A percentile compares a stretch with the other conserved stretches of the same genome.
Conservation (phyloP, 2,888 invertebrate genomes). For the Blastobasis adustella region DNA sequence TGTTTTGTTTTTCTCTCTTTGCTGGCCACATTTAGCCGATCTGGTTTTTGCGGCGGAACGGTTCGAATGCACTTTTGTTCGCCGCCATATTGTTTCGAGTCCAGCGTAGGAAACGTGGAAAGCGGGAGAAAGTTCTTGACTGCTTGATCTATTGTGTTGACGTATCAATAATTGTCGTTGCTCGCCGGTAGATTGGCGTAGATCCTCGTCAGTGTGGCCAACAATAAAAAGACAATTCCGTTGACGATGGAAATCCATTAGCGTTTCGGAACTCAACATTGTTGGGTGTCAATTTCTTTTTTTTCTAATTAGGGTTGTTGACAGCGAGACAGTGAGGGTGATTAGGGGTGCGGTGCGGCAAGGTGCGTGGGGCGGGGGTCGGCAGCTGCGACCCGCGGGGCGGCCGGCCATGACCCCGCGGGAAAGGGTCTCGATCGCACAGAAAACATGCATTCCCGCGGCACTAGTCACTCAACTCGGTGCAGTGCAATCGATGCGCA, state of each 20-base stretch:
- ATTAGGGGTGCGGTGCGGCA: conserved; percentile 43
- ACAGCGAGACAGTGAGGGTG: conserved; percentile 52
- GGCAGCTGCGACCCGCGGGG: conserved; percentile 47
- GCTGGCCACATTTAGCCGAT: conserved; percentile 58
- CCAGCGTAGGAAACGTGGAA: conserved; percentile 31
- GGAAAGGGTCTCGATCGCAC: conserved; percentile 20
- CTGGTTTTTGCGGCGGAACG: conserved; percentile 59
- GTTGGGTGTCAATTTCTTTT: conserved; percentile 21
- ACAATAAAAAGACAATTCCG: too few species aligned
- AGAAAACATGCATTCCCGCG: conserved; percentile 29
- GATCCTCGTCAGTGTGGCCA: conserved; percentile 10
- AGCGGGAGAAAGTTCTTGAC: conserved; percentile 45
- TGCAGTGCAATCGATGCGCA: conserved; percentile 18
- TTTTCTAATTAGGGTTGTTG: conserved; percentile 33
- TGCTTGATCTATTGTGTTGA: conserved; percentile 26
- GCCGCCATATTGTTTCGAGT: conserved; percentile 55
- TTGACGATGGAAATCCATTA: too few species aligned
- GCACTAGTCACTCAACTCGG: too few species aligned
- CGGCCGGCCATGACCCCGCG: conserved; percentile 15
- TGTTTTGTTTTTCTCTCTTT: conserved; percentile 53
- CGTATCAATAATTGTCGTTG: conserved; percentile 10
- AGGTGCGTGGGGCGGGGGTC: conserved; percentile 34
- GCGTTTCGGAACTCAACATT: background rate
- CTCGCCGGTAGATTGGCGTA: conserved; percentile 11
- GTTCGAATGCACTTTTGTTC: conserved; percentile 58